Conservation (phyloP, 2,888 invertebrate genomes). For the Syritta pipiens region DNA sequence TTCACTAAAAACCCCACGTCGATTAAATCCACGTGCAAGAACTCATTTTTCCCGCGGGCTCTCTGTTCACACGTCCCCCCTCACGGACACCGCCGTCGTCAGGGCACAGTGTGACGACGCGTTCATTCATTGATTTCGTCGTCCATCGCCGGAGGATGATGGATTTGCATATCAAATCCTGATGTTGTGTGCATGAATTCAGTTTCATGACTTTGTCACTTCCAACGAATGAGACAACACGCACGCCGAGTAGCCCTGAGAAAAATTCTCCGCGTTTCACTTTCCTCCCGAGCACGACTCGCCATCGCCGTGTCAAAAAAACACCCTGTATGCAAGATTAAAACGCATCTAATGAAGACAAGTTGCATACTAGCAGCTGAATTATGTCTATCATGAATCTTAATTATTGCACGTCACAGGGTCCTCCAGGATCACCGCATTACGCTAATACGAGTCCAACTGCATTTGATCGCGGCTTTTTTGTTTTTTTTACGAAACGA, state of each 20-base stretch:
- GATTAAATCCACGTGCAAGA: not conserved
- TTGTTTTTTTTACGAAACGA: not conserved
- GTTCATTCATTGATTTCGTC: constrained; percentile 41
- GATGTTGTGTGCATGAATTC: constrained; percentile 3
- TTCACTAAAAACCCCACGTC: not conserved
- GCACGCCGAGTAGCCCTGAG: constrained; percentile 15
- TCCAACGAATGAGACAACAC: not conserved
- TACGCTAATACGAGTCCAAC: constrained; percentile 31
- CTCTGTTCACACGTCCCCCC: not conserved
- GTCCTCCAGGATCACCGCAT: constrained; percentile 57
- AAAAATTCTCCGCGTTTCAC: constrained; percentile 53
- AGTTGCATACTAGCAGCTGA: constrained; percentile 47
- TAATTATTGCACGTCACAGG: constrained; percentile 42
- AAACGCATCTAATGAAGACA: constrained; percentile 56
- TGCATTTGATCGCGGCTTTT: constrained; percentile 7
- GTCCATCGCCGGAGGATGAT: constrained; percentile 48
- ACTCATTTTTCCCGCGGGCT: constrained; percentile 20
- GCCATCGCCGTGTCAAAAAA: constrained; percentile 12
- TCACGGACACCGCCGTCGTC: not conserved
- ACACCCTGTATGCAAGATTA: constrained; percentile 44
- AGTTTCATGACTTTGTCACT: constrained; percentile 37
- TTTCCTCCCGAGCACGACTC: constrained; percentile 24
- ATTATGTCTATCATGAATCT: constrained; percentile 63
- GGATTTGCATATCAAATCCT: constrained; percentile 45
- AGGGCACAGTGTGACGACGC: not conserved